phyloP scores from a whole-genome alignment of 2,113 vertebrate genomes.

The Actenoides hombroni region DNA sequence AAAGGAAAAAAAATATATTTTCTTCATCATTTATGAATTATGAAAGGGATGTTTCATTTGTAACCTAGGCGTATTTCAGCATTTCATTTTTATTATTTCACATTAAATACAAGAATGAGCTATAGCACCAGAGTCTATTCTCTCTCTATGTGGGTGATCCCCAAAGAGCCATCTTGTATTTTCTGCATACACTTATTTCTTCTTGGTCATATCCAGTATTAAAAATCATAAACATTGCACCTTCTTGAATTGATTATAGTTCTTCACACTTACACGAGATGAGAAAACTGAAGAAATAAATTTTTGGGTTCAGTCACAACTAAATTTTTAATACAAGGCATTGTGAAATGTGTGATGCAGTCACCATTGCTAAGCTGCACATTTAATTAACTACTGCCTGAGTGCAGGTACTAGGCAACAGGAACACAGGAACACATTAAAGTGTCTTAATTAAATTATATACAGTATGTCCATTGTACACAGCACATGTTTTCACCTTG shows the following conservation, averaged over 20 bases:
- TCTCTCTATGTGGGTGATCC: not conserved
- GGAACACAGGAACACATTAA: not conserved
- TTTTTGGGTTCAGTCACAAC: not conserved
- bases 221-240: not conserved
- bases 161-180: not conserved
- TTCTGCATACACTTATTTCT: not conserved
- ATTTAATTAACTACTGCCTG: slow-evolving; percentile 1
- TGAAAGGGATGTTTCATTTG: not conserved
- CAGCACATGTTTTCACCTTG: not conserved
- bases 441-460: slow-evolving; percentile 32
- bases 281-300: not conserved
- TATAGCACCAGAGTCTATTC: not conserved
- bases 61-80: not conserved
- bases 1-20: not conserved
- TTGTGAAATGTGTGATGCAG: not conserved
- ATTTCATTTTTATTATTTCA: not conserved
- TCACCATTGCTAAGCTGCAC: slow-evolving; percentile 5
- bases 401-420: slow-evolving; percentile 39
- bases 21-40: not conserved
- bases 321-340: not conserved
- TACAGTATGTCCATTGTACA: not conserved
- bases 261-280: not conserved
- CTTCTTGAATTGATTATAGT: not conserved
- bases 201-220: not conserved
- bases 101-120: not conserved